These are phyloP conservation scores for Centrocercus urophasianus DNA, from an alignment of 2,113 vertebrate genomes.

Conservation along the genomic window DNA sequence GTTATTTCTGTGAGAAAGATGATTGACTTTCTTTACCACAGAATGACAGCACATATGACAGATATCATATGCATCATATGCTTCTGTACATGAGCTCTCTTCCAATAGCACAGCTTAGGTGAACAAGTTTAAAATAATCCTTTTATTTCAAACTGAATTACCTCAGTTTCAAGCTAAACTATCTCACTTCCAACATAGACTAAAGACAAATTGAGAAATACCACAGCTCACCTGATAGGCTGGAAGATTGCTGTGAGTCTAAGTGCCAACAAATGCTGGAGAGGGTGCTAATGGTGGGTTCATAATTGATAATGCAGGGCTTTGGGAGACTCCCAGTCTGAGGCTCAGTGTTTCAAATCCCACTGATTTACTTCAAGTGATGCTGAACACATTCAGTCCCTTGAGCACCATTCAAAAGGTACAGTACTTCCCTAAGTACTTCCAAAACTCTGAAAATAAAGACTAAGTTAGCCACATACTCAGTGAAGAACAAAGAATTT, in stretches of 20 bases:
- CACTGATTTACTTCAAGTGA: background rate
- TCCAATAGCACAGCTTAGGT: background rate
- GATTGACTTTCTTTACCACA: background rate
- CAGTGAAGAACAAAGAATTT: constrained; percentile 1
- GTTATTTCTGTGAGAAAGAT: background rate
- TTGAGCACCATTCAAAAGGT: background rate
- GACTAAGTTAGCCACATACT: constrained; percentile 10
- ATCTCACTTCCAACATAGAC: background rate
- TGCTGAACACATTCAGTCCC: background rate
- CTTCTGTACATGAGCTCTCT: background rate
- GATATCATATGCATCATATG: background rate
- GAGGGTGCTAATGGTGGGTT: background rate
- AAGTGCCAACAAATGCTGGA: background rate
- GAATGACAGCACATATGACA: background rate
- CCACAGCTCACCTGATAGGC: constrained; percentile 24
- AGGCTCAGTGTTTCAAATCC: background rate
- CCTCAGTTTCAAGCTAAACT: background rate
- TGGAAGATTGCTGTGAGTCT: background rate
- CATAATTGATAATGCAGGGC: background rate
- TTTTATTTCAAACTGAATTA: background rate
- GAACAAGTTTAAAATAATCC: background rate
- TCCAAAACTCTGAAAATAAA: constrained; percentile 57
- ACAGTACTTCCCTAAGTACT: constrained; percentile 6
- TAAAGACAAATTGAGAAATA: background rate
- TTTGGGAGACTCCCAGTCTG: background rate